Conservation (phyloP, 2,113 vertebrate species). For the Eurystomus gularis region DNA sequence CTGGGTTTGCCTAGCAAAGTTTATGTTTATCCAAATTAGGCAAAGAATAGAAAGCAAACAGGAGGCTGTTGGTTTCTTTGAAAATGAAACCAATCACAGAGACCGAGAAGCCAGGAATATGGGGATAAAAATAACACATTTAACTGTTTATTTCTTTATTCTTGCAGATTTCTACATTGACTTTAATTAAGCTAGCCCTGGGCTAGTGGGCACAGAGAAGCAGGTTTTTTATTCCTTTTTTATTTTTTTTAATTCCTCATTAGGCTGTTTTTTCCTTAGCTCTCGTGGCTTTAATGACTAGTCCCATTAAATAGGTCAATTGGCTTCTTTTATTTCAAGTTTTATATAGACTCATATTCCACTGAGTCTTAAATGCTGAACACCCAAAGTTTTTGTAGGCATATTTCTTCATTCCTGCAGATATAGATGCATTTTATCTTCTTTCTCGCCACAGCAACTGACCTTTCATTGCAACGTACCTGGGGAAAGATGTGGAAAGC, state of each 20-base stretch:
- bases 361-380: not conserved
- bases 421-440: not conserved
- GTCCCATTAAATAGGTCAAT: slow-evolving; percentile 60
- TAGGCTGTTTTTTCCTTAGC: slow-evolving; percentile 33
- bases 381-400: not conserved
- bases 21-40: slow-evolving; percentile 45
- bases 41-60: slow-evolving; percentile 16
- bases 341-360: slow-evolving; percentile 28
- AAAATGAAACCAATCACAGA: not conserved
- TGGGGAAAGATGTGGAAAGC: not conserved
- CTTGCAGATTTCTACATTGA: slow-evolving; percentile 26
- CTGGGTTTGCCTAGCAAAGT: slow-evolving; percentile 18
- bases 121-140: slow-evolving; percentile 24
- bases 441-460: not conserved
- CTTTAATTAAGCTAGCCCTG: slow-evolving; percentile 60
- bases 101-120: slow-evolving; percentile 1
- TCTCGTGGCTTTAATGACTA: slow-evolving; percentile 53
- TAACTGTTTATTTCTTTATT: slow-evolving; percentile 47
- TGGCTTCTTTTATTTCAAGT: slow-evolving; percentile 53
- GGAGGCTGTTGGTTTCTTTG: slow-evolving; percentile 5
- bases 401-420: not conserved
- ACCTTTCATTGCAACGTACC: not conserved
- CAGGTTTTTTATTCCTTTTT: not conserved
- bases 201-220: slow-evolving; percentile 1
- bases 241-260: slow-evolving; percentile 41